phyloP scores from a whole-genome alignment of 2,888 invertebrate species.

The Scelioninae gen. 1 region DNA sequence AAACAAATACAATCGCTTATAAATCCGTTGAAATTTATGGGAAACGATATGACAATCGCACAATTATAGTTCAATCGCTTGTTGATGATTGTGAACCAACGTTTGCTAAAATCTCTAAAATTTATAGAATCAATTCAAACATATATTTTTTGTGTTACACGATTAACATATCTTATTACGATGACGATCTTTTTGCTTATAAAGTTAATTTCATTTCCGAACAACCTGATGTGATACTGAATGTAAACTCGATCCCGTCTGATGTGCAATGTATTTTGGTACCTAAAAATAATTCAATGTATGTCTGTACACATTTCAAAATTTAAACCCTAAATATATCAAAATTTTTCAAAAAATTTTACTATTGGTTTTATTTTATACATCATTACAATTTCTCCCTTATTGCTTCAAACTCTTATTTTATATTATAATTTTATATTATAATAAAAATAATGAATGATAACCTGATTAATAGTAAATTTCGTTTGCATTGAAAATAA shows the following conservation, averaged over 20 bases:
- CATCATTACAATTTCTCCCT: too few relatives aligned
- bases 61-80: constrained; percentile 37
- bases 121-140: constrained; percentile 23
- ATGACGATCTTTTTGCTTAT: constrained; percentile 43
- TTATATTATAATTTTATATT: too few relatives aligned
- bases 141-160: constrained; percentile 31
- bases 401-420: too few relatives aligned
- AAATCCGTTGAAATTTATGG: too few relatives aligned
- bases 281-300: neutral
- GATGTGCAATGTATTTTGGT: constrained; percentile 22
- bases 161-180: constrained; percentile 34
- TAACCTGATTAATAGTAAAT: too few relatives aligned
- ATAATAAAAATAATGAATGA: too few relatives aligned
- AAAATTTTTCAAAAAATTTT: too few relatives aligned
- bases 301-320: constrained; percentile 24
- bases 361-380: too few relatives aligned
- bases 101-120: constrained; percentile 40
- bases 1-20: too few relatives aligned
- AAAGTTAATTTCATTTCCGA: neutral
- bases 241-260: constrained; percentile 16
- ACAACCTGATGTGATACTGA: constrained; percentile 12
- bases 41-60: constrained; percentile 3
- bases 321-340: constrained; percentile 7
- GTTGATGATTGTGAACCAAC: constrained; percentile 38
- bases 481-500: too few relatives aligned